Percentiles rank a stretch among this genome's conserved stretches.
phyloP scores from a whole-genome alignment of 1,140 invertebrate species.

The Euglossa dilemma region DNA sequence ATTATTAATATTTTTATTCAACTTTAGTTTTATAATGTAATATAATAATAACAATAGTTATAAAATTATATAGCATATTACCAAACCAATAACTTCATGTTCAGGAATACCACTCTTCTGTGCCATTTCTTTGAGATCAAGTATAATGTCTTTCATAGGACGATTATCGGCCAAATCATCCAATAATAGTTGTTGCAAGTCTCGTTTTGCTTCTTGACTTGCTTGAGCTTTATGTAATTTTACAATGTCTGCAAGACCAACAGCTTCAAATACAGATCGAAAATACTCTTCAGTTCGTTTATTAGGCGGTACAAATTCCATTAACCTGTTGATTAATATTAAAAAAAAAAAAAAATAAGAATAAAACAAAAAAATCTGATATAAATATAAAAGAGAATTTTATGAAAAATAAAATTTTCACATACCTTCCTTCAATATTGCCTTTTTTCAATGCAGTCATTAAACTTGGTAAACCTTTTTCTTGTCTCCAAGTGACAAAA shows the following conservation, averaged over 20 bases:
- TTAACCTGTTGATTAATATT: constrained; percentile 84
- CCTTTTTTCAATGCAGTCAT: constrained; percentile 94
- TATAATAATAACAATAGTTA: not conserved
- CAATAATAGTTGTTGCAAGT: constrained; percentile 88
- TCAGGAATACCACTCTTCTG: constrained; percentile 91
- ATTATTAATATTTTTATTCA: constrained; percentile 4
- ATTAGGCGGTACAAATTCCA: constrained; percentile 96
- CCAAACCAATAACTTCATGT: constrained; percentile 92
- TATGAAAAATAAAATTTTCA: constrained; percentile 45
- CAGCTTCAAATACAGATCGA: constrained; percentile 91
- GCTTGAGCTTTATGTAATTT: constrained; percentile 95
- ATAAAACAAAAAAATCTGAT: not conserved
- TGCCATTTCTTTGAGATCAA: constrained; percentile 93
- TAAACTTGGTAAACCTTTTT: constrained; percentile 93
- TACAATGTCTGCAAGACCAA: constrained; percentile 93
- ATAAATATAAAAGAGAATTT: not conserved
- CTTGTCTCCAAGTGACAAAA: constrained; percentile 94
- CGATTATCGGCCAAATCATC: constrained; percentile 93
- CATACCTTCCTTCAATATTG: constrained; percentile 91
- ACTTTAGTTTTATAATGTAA: not conserved
- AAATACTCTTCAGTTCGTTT: constrained; percentile 95
- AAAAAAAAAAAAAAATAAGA: not conserved
- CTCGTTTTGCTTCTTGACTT: constrained; percentile 92
- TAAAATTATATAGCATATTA: constrained; percentile 70
- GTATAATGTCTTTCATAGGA: constrained; percentile 90